Percentiles rank a stretch among this genome's conserved stretches.
phyloP scores from a whole-genome alignment of 2,888 invertebrate genomes.

The Calameuta idolon region DNA sequence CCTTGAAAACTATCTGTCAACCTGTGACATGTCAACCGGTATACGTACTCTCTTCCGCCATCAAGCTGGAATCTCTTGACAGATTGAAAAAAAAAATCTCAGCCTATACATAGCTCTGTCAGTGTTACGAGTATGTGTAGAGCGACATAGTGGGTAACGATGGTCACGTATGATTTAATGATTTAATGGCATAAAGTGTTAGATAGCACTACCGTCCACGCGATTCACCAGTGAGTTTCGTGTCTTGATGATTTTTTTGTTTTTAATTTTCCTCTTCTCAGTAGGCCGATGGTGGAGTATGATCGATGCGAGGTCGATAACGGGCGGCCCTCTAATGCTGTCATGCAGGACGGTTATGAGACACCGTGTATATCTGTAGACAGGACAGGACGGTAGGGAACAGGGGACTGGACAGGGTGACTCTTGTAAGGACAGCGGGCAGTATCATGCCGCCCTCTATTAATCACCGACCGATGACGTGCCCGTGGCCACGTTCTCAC shows the following conservation, averaged over 20 bases:
- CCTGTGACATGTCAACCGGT: conserved; percentile 4
- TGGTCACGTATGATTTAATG: neutral
- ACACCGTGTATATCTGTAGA: conserved; percentile 39
- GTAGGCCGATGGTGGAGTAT: conserved; percentile 3
- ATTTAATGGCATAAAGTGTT: neutral
- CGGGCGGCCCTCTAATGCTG: conserved; percentile 22
- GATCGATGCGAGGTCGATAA: conserved; percentile 22
- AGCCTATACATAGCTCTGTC: neutral
- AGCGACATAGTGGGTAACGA: neutral
- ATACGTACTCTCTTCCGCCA: neutral
- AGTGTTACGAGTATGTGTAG: neutral
- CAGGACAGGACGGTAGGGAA: conserved; percentile 14
- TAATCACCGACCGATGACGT: conserved; percentile 48
- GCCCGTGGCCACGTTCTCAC: conserved; percentile 38
- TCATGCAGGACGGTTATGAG: conserved; percentile 43
- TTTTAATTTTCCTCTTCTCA: neutral
- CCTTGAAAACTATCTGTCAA: conserved; percentile 8
- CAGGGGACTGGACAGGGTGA: conserved; percentile 24
- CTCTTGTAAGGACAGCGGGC: conserved; percentile 36
- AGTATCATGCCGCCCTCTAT: conserved; percentile 45
- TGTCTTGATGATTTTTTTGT: neutral
- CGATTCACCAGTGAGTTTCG: neutral
- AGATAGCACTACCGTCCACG: neutral
- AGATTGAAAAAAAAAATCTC: neutral
- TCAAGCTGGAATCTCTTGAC: neutral